A percentile compares a stretch with the other conserved stretches of the same genome.
These are phyloP conservation scores for Synergus itoensis DNA, from an alignment of 2,888 invertebrate species.

Conservation along the genomic window DNA sequence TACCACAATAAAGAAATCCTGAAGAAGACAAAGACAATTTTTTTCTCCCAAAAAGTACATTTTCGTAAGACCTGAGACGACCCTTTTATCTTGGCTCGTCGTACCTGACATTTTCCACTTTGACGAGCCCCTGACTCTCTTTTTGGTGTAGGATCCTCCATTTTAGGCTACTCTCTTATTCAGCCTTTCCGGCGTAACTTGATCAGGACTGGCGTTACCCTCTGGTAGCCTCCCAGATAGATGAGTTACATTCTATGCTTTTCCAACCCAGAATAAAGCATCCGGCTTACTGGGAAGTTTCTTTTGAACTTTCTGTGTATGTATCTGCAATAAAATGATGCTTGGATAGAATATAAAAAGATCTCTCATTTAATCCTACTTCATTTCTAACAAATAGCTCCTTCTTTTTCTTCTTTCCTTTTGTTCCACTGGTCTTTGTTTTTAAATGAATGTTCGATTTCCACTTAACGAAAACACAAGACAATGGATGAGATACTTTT, in stretches of 20 bases:
- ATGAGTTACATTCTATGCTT: conserved; percentile 10
- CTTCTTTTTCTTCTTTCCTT: not conserved
- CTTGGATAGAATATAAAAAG: not conserved
- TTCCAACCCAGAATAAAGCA: conserved; percentile 11
- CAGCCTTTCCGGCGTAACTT: conserved; percentile 30
- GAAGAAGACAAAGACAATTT: not conserved
- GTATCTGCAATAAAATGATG: not conserved
- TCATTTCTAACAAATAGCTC: not conserved
- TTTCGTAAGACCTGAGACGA: conserved; percentile 1
- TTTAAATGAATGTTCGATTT: not conserved
- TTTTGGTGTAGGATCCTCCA: not conserved
- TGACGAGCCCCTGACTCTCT: not conserved
- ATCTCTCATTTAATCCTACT: not conserved
- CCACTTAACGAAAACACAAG: not conserved
- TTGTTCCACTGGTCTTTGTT: not conserved
- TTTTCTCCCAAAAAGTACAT: not conserved
- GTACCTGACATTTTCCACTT: conserved; percentile 3
- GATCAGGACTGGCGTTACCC: conserved; percentile 27
- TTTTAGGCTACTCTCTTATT: conserved; percentile 24
- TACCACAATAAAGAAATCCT: not conserved
- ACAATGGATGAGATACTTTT: not conserved
- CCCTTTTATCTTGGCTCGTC: conserved; percentile 9
- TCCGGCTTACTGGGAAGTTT: not conserved
- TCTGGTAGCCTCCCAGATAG: conserved; percentile 6
- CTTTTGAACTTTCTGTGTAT: not conserved